These are phyloP conservation scores for Anabas testudineus DNA, from an alignment of 2,797 vertebrate genomes.

Conservation along the genomic window DNA sequence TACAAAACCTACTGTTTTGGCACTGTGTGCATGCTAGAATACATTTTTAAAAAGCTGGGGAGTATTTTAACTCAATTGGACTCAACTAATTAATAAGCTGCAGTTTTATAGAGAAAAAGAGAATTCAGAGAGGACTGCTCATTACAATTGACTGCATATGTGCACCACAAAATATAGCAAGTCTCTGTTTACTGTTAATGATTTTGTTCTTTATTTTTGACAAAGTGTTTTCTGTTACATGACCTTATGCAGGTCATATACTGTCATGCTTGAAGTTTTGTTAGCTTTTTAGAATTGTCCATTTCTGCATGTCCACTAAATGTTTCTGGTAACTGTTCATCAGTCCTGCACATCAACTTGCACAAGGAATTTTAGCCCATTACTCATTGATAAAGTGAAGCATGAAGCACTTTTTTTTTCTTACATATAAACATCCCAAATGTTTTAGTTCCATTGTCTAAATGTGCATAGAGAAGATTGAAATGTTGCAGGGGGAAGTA, in stretches of 20 bases:
- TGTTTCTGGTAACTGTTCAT: too few species aligned
- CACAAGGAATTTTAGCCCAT: too few species aligned
- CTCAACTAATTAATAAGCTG: conserved; percentile 3
- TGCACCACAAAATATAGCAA: conserved; percentile 33
- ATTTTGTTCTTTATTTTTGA: neutral
- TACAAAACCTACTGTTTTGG: conserved; percentile 49
- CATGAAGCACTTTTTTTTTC: too few species aligned
- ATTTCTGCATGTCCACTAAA: too few species aligned
- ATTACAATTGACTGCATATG: conserved; percentile 14
- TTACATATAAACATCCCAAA: too few species aligned
- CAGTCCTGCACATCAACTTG: too few species aligned
- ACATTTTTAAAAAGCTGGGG: neutral
- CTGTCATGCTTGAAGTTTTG: too few species aligned
- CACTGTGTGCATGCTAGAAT: conserved; percentile 38
- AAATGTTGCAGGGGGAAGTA: too few species aligned
- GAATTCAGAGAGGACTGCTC: neutral
- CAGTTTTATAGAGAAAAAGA: conserved; percentile 2
- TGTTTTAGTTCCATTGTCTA: too few species aligned
- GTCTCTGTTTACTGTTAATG: conserved; percentile 13
- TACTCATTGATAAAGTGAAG: too few species aligned
- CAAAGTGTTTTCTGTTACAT: neutral
- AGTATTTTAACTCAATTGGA: neutral
- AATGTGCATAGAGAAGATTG: too few species aligned
- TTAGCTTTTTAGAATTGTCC: too few species aligned
- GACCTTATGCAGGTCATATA: neutral